Percentiles rank a stretch among this genome's conserved stretches.
Conservation (phyloP, 2,888 invertebrate species). For the Syrista parreyssii region DNA sequence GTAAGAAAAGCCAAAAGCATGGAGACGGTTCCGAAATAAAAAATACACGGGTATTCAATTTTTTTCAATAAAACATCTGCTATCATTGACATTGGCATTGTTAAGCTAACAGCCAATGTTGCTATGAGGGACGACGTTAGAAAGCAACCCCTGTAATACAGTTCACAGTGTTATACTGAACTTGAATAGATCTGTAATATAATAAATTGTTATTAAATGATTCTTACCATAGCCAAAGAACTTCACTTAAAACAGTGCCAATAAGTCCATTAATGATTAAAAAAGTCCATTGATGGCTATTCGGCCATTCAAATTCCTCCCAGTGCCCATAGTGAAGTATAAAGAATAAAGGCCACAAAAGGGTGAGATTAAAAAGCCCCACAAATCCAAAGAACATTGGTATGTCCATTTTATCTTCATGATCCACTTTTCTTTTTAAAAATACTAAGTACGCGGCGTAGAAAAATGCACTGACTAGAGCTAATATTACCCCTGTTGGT, state of each 20-base stretch:
- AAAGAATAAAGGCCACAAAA: conserved; percentile 92
- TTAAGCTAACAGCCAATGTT: conserved; percentile 85
- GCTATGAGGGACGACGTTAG: conserved; percentile 92
- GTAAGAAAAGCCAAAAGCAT: conserved; percentile 81
- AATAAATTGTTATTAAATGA: background rate
- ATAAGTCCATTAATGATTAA: conserved; percentile 87
- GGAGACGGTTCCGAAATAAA: conserved; percentile 83
- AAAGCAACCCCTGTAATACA: conserved; percentile 85
- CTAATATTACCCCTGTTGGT: conserved; percentile 83
- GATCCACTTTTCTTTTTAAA: conserved; percentile 86
- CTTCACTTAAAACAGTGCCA: conserved; percentile 92
- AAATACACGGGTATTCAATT: conserved; percentile 75
- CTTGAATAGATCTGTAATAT: conserved; percentile 4
- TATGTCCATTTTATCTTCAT: conserved; percentile 94
- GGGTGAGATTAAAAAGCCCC: conserved; percentile 88
- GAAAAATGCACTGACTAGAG: conserved; percentile 87
- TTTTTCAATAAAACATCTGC: conserved; percentile 82
- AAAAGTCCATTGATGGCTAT: conserved; percentile 81
- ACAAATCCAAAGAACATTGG: conserved; percentile 97
- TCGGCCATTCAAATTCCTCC: conserved; percentile 89
- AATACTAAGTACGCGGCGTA: conserved; percentile 93
- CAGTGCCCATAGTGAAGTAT: conserved; percentile 84
- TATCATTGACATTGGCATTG: conserved; percentile 89
- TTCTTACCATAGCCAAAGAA: conserved; percentile 89
- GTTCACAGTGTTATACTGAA: background rate